A percentile compares a stretch with the other conserved stretches of the same genome.
Evolutionary conservation across 2,888 invertebrate genomes (phyloP).

Genomic region (Aphidoletes aphidimyza): DNA sequence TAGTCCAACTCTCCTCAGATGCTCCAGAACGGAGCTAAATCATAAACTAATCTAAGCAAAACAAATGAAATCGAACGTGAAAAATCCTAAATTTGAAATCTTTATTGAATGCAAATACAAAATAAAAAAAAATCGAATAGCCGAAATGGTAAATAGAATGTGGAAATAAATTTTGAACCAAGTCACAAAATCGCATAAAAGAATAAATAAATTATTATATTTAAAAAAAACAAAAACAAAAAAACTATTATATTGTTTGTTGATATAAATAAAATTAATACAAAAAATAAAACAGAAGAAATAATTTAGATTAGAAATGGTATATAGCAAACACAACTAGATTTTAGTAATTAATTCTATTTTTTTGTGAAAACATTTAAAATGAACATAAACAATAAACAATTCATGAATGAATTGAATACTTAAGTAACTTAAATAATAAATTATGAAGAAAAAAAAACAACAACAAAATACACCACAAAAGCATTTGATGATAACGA

Average conservation of each 20-base stretch:
- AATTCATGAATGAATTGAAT: slow-evolving; percentile 51
- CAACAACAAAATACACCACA: not conserved
- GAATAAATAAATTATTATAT: not conserved
- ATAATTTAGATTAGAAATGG: not conserved
- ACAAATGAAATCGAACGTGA: not conserved
- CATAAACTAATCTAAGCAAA: no score
- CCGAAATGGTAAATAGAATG: not conserved
- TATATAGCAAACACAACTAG: slow-evolving; percentile 24
- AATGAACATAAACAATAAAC: slow-evolving; percentile 17
- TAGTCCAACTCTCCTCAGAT: not conserved
- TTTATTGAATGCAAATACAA: not conserved
- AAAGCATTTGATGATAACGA: not conserved
- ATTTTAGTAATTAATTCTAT: slow-evolving; percentile 27
- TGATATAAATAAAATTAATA: not conserved
- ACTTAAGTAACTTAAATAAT: not conserved
- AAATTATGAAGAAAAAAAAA: not conserved
- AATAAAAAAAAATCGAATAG: not conserved
- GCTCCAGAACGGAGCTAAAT: no score
- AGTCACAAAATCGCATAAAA: slow-evolving; percentile 13
- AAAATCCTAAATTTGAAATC: not conserved
- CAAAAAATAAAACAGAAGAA: not conserved
- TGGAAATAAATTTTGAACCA: not conserved
- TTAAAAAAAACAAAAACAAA: not conserved
- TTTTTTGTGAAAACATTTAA: slow-evolving; percentile 28
- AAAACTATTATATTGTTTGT: slow-evolving; percentile 5